Evolutionary conservation across 1,140 invertebrate species (phyloP), one percentile per base, ranked within the genome.

Genomic region (Drosophila bocqueti): DNA sequence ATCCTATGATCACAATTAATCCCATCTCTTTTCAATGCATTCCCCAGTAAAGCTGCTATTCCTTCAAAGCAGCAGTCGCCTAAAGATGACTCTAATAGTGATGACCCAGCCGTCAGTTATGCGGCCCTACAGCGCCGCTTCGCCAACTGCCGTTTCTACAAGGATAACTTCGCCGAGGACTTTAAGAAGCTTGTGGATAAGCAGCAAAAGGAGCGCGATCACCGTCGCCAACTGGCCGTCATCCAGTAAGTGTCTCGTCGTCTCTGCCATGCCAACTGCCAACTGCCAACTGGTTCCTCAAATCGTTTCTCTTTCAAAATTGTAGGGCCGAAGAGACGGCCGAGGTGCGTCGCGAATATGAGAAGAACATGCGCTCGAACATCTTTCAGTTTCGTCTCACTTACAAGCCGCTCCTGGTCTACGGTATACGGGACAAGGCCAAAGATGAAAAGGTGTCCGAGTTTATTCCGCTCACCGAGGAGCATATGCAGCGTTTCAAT

Each of bases 391-490:
- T 47, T 0, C 49, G 63, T 3, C n/a, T 66, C 6, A 24, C 24
- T 0, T 38, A 74, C 31, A 57, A 64, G 15, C 78, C 79, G 3
- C 24, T 86, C 9, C 82, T 86, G 18, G 46, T 81, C 0, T 11
- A 87, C 4, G 83, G 72, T 0, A 21, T 38, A 0, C 13, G 45
- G 8, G 8, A 29, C 1, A 42, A 1, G 2, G 11, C 15, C 3
- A 1, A 10, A 0, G 49, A 75, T 2, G 50, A 64, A 0, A 52
- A n/a, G 9, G 62, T 61, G 2, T 34, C 58, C 0, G 60, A 74
- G 15, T 49, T 89, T 45, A 3, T 71, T 24, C 60, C 69, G 16
- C 16, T 89, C 4, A 81, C 60, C 1, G 62, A 78, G 0, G 81
- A 75, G 1, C 62, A 66, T 11, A 11, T 59, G 1, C 42, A 31